Evolutionary conservation across 2,888 invertebrate genomes (phyloP).

Genomic region (Epinotia nisella): DNA sequence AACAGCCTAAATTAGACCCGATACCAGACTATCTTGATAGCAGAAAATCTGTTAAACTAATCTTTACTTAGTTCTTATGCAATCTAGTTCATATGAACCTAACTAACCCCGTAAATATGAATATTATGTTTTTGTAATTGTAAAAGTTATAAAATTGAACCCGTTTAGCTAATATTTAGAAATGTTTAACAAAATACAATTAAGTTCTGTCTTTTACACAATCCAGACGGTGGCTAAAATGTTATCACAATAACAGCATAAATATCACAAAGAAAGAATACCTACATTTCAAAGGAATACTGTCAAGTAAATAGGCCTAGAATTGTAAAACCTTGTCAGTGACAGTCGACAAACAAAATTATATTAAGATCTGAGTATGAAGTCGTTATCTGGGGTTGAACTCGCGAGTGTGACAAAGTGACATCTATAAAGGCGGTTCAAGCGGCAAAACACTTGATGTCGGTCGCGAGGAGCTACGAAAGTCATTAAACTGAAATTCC

Average conservation of each 20-base stretch:
- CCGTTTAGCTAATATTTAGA: too few relatives aligned
- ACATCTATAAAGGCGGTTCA: slow-evolving; percentile 74
- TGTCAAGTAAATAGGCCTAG: slow-evolving; percentile 36
- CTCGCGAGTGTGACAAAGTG: slow-evolving; percentile 73
- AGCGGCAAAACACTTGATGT: slow-evolving; percentile 71
- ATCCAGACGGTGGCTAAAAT: slow-evolving; percentile 19
- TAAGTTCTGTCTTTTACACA: neutral
- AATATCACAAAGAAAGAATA: slow-evolving; percentile 24
- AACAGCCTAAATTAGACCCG: slow-evolving; percentile 4
- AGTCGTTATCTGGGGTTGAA: slow-evolving; percentile 69
- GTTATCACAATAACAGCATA: slow-evolving; percentile 28
- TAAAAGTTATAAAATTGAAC: too few relatives aligned
- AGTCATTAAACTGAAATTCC: slow-evolving; percentile 46
- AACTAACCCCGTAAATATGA: too few relatives aligned
- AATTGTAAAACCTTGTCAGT: slow-evolving; percentile 47
- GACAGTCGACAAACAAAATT: slow-evolving; percentile 56
- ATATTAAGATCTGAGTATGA: slow-evolving; percentile 62
- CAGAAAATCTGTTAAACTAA: too few relatives aligned
- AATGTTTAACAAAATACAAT: too few relatives aligned
- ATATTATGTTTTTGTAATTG: too few relatives aligned
- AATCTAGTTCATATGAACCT: too few relatives aligned
- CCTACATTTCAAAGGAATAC: slow-evolving; percentile 32
- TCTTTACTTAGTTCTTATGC: too few relatives aligned
- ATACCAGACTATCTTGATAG: too few relatives aligned
- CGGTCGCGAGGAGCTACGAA: slow-evolving; percentile 62